These are phyloP conservation scores for Tympanoctomys barrerae DNA, from an alignment of 2,797 vertebrate species.

Conservation along the genomic window DNA sequence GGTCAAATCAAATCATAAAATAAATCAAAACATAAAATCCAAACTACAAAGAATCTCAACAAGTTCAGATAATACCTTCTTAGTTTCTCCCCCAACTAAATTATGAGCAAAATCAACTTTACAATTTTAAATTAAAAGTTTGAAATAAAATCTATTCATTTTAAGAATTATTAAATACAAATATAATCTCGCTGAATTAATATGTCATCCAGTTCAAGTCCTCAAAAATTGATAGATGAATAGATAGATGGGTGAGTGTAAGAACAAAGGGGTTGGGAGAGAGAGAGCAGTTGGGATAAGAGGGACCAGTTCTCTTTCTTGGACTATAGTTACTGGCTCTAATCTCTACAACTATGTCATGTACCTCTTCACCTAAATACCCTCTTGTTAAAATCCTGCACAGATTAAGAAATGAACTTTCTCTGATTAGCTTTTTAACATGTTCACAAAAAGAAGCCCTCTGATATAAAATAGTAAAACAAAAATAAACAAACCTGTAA, in stretches of 20 bases:
- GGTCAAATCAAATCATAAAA: slow-evolving; percentile 22
- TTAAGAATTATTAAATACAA: slow-evolving; percentile 61
- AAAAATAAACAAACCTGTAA: slow-evolving; percentile 82
- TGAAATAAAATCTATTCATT: background rate
- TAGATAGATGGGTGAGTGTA: background rate
- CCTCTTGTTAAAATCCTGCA: slow-evolving; percentile 63
- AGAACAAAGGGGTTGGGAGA: background rate
- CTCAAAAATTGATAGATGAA: background rate
- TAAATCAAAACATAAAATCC: slow-evolving; percentile 20
- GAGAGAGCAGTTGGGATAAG: background rate
- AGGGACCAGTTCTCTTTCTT: background rate
- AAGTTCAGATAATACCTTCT: background rate
- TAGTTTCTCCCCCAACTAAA: slow-evolving; percentile 5
- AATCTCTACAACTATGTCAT: background rate
- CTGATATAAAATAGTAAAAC: slow-evolving; percentile 77
- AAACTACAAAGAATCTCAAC: slow-evolving; percentile 34
- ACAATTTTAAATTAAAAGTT: background rate
- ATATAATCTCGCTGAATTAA: slow-evolving; percentile 28
- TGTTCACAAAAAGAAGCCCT: slow-evolving; percentile 73
- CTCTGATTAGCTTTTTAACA: slow-evolving; percentile 78
- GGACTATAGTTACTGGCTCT: background rate
- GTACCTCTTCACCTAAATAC: slow-evolving; percentile 31
- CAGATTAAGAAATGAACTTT: slow-evolving; percentile 76
- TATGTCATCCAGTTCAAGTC: slow-evolving; percentile 16
- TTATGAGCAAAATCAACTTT: background rate